Evolutionary conservation across 2,113 vertebrate genomes (phyloP), one percentile per base, ranked within the genome.

Genomic region (Petrocephalus microphthalmus): DNA sequence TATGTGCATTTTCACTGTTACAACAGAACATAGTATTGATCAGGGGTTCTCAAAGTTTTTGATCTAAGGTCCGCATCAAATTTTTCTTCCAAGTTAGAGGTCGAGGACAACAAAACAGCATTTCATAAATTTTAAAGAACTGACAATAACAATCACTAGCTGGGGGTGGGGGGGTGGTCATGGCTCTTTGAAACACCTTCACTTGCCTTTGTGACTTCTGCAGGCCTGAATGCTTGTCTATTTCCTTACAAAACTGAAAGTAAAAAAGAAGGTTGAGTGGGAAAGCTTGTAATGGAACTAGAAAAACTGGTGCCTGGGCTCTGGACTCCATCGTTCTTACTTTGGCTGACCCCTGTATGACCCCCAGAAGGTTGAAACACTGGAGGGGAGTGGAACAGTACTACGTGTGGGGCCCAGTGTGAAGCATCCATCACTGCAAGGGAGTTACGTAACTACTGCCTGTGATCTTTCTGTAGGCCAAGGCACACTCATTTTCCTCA

Each of bases 381-480:
- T 95, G 95, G 94, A 95, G 95, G 95, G 93, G 92, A 95, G 94
- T 95, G 94, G 95, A 95, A 94, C 92, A 94, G 94, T 92, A 93
- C 92, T 49, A 95, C 96, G 95, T 95, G 95, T 94, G 93, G 94
- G 94, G 93, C 94, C 93, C 91, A 92, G 91, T 56, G 71, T 92
- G 29, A 91, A 92, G 93, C 94, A 96, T 97, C 96, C 95, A 97
- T 97, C 97, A 96, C 95, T 97, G 96, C 95, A 97, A 96, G 96
- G 96, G 96, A 97, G 96, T 97, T 96, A 97, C 97, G 97, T 98
- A 98, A 98, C 97, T 97, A 96, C 96, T 95, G 96, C 94, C 96
- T 97, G 96, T 96, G 96, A 97, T 97, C 96, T 96, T 93, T 94
- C 67, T 93, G 94, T 93, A 94, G 93, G 93, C 92, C 93, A 94